Conservation (phyloP, 2,797 vertebrate genomes). For the Peromyscus melanophrys region DNA sequence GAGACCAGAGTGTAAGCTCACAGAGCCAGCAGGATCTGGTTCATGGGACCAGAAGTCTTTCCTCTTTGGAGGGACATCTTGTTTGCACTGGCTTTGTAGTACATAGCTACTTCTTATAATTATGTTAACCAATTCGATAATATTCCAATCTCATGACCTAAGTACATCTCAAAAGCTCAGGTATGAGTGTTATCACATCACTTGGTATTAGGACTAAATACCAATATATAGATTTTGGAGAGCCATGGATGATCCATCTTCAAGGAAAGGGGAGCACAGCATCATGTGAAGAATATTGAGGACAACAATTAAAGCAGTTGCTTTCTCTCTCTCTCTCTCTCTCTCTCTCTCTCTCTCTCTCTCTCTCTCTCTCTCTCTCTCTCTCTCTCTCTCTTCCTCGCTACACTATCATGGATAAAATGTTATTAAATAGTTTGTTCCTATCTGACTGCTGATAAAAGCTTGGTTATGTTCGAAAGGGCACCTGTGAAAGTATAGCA, state of each 20-base stretch:
- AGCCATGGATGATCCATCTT: not conserved
- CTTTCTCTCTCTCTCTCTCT: no score
- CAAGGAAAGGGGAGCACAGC: not conserved
- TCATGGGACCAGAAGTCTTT: not conserved
- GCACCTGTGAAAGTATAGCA: not conserved
- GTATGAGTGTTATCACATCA: not conserved
- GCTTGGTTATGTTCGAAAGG: not conserved
- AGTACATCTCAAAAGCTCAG: not conserved
- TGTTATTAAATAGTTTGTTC: not conserved
- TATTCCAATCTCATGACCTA: not conserved
- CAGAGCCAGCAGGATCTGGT: no score
- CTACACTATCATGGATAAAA: not conserved
- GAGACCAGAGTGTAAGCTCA: not conserved
- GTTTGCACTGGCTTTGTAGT: no score
- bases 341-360: no score
- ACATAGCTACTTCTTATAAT: not conserved
- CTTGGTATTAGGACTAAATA: not conserved
- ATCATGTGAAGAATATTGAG: not conserved
- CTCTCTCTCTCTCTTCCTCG: no score
- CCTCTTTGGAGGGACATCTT: not conserved
- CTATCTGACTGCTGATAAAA: not conserved
- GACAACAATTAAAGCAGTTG: not conserved
- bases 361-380: no score
- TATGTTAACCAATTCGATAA: not conserved
- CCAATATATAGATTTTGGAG: not conserved